Base-by-base conservation (phyloP, 2,888 invertebrate species). In the Congeria kusceri region DNA sequence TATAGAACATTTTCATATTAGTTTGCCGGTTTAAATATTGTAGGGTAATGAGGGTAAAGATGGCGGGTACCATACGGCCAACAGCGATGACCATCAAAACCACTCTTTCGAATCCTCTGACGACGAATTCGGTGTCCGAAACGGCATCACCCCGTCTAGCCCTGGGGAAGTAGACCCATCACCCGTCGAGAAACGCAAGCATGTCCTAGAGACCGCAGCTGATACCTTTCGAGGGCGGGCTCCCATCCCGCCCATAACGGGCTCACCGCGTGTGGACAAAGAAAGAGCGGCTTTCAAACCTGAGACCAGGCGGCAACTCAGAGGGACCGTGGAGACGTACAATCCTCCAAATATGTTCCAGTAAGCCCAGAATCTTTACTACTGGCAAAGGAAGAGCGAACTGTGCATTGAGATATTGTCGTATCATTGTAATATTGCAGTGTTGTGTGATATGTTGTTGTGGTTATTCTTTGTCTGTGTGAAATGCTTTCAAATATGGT, bases 31-130 rank as follows among this genome's bases (percentile, higher is more conserved):
- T n/a, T n/a, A 15, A 39, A 3, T 47, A 20, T 59, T 76, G 59
- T 25, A 76, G 70, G 56, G 46, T 39, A 71, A 71, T 3, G 66
- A 70, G n/a, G n/a, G 53, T 18, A 47, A 32, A 47, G 70, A 64
- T 46, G 78, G 71, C 32, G 78, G 78, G 15, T 78, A 73, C 28
- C 57, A 68, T 5, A 73, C 73, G 3, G 69, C 69, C 5, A 73
- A 78, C 47, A 78, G 78, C 53, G 73, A 78, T 27, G 73, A 73
- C 9, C 13, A 53, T 20, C 53, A 20, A 15, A 53, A 9, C 7
- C 23, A 20, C 9, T 53, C 53, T 53, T 4, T 53, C 9, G 25
- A 53, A 9, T 53, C 53, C 53, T 53, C 53, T 9, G 25, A 23
- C n/a, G 53, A 53, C 2, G 53, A 53, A 20, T 20, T 53, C 53